These are phyloP conservation scores for Enteromius unitaeniatus DNA, from an alignment of 2,797 vertebrate genomes.

Conservation along the genomic window DNA sequence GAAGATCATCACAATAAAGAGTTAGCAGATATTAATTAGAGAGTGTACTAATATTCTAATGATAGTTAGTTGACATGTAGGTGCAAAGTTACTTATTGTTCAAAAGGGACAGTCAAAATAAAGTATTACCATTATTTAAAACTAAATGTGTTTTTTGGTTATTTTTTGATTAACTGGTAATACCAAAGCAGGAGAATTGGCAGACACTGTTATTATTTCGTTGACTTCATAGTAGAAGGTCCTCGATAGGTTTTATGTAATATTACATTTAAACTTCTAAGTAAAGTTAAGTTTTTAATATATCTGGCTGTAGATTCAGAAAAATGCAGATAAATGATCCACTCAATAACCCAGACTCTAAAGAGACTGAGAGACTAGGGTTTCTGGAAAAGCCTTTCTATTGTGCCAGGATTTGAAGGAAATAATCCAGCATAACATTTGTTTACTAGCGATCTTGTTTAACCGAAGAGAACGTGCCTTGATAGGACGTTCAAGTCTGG, in stretches of 20 bases:
- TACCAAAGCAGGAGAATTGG: neutral
- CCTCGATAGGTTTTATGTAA: neutral
- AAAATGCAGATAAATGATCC: neutral
- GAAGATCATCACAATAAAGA: too few species aligned
- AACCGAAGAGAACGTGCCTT: neutral
- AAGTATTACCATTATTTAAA: neutral
- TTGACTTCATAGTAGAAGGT: neutral
- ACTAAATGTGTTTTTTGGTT: neutral
- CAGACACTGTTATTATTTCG: neutral
- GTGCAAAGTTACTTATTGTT: too few species aligned
- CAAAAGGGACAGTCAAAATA: too few species aligned
- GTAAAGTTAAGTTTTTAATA: neutral
- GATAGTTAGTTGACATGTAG: too few species aligned
- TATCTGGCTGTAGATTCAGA: neutral
- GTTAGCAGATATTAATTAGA: too few species aligned
- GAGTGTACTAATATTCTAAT: too few species aligned
- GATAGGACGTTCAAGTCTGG: conserved; percentile 10
- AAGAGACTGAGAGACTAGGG: neutral
- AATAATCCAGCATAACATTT: conserved; percentile 9
- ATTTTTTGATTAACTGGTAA: neutral
- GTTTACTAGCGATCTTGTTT: neutral
- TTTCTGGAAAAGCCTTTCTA: neutral
- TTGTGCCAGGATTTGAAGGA: conserved; percentile 5
- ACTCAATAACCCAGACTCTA: neutral
- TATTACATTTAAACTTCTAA: neutral